phyloP scores from a whole-genome alignment of 2,888 invertebrate species.

The Drosophila neoperkinsi region DNA sequence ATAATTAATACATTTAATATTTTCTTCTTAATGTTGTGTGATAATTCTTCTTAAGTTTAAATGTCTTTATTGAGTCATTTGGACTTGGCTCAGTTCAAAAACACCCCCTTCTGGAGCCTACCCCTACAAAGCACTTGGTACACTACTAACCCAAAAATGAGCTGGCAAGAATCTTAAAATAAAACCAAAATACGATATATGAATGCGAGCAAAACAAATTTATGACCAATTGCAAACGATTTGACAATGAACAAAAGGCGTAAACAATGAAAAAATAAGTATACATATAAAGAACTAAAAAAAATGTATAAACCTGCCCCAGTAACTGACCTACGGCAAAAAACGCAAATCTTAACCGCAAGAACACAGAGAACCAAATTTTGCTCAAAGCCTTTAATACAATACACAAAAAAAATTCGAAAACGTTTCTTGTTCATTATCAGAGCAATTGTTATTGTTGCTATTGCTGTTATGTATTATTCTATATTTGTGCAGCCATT shows the following conservation, averaged over 20 bases:
- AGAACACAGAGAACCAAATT: slow-evolving; percentile 30
- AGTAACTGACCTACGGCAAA: slow-evolving; percentile 71
- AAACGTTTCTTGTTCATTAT: slow-evolving; percentile 67
- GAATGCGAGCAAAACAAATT: slow-evolving; percentile 32
- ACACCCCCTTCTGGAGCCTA: too few species aligned
- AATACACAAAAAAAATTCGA: slow-evolving; percentile 30
- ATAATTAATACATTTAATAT: too few species aligned
- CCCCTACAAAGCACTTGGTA: slow-evolving; percentile 2
- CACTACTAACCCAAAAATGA: slow-evolving; percentile 44
- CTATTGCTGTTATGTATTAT: slow-evolving; percentile 48
- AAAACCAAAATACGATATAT: slow-evolving; percentile 13
- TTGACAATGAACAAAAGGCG: slow-evolving; percentile 53
- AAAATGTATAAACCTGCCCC: slow-evolving; percentile 57
- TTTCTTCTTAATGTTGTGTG: too few species aligned
- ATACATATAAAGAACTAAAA: slow-evolving; percentile 16
- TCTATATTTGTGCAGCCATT: slow-evolving; percentile 68
- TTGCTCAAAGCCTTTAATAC: slow-evolving; percentile 44
- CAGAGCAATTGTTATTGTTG: slow-evolving; percentile 59
- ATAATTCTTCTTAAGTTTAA: too few species aligned
- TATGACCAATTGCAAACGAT: slow-evolving; percentile 70
- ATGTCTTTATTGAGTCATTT: slow-evolving; percentile 25
- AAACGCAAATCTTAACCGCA: slow-evolving; percentile 71
- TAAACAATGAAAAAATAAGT: slow-evolving; percentile 27
- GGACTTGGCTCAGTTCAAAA: background rate
- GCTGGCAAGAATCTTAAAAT: slow-evolving; percentile 12